Evolutionary conservation across 1,140 invertebrate species (phyloP).

Genomic region (Cydia pomonella): DNA sequence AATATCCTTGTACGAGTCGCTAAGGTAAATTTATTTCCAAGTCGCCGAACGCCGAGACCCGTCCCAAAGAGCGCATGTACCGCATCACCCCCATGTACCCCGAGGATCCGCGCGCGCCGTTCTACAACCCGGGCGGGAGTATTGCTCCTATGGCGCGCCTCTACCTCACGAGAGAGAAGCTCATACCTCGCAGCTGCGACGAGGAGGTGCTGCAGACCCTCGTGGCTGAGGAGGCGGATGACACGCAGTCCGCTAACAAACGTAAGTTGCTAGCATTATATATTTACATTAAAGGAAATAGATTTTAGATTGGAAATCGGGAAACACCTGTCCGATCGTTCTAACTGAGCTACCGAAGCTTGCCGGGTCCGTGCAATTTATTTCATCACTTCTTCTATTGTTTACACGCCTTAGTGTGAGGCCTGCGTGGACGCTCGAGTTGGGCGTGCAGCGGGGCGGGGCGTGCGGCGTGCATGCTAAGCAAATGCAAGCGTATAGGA

Average conservation of each 20-base stretch:
- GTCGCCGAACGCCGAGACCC: constrained; percentile 92
- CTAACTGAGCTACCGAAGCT: no score
- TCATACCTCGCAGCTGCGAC: constrained; percentile 87
- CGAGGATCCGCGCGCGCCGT: constrained; percentile 93
- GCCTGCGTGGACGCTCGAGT: no score
- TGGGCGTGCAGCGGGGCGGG: no score
- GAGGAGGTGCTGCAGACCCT: constrained; percentile 83
- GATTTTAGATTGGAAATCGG: no score
- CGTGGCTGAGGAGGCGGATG: constrained; percentile 85
- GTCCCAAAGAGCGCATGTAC: constrained; percentile 93
- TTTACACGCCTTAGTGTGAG: no score
- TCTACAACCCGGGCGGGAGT: constrained; percentile 89
- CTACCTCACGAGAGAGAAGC: constrained; percentile 86
- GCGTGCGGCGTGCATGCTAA: no score
- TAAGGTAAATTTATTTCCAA: constrained; percentile 60
- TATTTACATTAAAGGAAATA: no score
- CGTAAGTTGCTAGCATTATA: constrained; percentile 80
- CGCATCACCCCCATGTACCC: constrained; percentile 93
- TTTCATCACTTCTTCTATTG: no score
- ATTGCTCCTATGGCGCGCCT: constrained; percentile 92
- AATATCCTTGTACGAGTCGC: no score
- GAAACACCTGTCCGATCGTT: no score
- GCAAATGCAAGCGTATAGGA: no score
- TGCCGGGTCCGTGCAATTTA: no score
- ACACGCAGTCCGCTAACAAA: constrained; percentile 85